Evolutionary conservation across 2,888 invertebrate species (phyloP).

Genomic region (Geotrupes spiniger): DNA sequence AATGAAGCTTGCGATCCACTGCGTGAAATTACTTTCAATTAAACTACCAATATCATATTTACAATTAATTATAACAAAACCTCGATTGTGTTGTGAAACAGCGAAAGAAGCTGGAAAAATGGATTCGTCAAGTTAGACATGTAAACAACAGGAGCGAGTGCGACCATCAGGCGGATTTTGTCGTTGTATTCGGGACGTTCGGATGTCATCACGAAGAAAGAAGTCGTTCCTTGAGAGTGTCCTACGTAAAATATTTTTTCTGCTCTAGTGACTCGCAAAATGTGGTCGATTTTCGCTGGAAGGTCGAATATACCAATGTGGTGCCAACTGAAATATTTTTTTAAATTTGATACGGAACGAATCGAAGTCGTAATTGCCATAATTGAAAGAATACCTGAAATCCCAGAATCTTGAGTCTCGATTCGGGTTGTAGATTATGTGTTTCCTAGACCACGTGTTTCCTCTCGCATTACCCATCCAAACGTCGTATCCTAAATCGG

Average conservation of each 20-base stretch:
- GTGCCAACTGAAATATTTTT: slow-evolving; percentile 57
- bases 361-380: too few species aligned
- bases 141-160: slow-evolving; percentile 64
- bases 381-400: slow-evolving; percentile 20
- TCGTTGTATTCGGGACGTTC: slow-evolving; percentile 62
- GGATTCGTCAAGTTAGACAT: slow-evolving; percentile 39
- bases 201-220: slow-evolving; percentile 64
- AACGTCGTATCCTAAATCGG: too few species aligned
- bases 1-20: slow-evolving; percentile 33
- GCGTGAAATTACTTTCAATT: too few species aligned
- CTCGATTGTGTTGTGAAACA: slow-evolving; percentile 13
- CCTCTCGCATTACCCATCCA: too few species aligned
- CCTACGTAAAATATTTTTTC: slow-evolving; percentile 70
- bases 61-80: too few species aligned
- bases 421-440: slow-evolving; percentile 42
- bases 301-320: slow-evolving; percentile 77
- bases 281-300: slow-evolving; percentile 75
- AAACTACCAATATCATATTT: too few species aligned
- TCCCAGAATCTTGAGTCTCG: slow-evolving; percentile 28
- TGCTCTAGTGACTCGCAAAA: slow-evolving; percentile 56
- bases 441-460: too few species aligned
- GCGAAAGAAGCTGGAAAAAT: slow-evolving; percentile 10
- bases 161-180: too few species aligned
- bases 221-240: slow-evolving; percentile 73
- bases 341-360: too few species aligned